phyloP scores from a whole-genome alignment of 2,113 vertebrate species.

The Desmodus rotundus region DNA sequence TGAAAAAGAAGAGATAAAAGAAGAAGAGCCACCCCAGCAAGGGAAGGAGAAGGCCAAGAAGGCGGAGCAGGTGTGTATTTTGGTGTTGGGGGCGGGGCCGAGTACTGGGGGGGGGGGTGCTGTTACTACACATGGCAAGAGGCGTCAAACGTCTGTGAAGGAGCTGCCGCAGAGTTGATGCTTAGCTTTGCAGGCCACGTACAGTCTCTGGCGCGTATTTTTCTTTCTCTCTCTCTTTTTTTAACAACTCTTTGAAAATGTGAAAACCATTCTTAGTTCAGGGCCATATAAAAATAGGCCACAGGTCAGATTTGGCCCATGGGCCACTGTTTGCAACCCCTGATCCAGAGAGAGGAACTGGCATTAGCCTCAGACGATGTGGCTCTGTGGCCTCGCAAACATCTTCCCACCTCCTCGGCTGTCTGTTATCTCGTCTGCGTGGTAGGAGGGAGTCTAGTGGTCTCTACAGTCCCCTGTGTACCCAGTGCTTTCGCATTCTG shows the following conservation, averaged over 20 bases:
- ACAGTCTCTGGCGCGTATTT: fast-evolving
- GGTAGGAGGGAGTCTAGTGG: background rate
- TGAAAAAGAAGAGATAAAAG: constrained; percentile 53
- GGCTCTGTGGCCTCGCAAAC: background rate
- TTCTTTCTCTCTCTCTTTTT: background rate
- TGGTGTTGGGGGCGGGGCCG: background rate
- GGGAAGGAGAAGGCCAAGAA: constrained; percentile 61
- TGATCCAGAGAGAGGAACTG: background rate
- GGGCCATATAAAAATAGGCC: background rate
- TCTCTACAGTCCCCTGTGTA: background rate
- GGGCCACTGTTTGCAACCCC: background rate
- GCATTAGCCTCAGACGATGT: fast-evolving
- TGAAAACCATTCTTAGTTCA: background rate
- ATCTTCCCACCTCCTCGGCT: background rate
- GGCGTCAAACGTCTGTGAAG: background rate
- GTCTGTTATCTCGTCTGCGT: background rate
- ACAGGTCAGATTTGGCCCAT: background rate
- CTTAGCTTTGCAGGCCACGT: background rate
- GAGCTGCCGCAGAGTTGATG: background rate
- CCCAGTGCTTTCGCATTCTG: background rate
- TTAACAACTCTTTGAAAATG: background rate
- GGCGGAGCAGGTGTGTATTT: constrained; percentile 41
- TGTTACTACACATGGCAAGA: background rate
- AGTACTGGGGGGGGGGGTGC: fast-evolving
- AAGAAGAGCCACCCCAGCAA: constrained; percentile 44